Percentiles rank a stretch among this genome's conserved stretches.
These are phyloP conservation scores for Pyrgilauda ruficollis DNA, from an alignment of 2,113 vertebrate species.

Conservation along the genomic window DNA sequence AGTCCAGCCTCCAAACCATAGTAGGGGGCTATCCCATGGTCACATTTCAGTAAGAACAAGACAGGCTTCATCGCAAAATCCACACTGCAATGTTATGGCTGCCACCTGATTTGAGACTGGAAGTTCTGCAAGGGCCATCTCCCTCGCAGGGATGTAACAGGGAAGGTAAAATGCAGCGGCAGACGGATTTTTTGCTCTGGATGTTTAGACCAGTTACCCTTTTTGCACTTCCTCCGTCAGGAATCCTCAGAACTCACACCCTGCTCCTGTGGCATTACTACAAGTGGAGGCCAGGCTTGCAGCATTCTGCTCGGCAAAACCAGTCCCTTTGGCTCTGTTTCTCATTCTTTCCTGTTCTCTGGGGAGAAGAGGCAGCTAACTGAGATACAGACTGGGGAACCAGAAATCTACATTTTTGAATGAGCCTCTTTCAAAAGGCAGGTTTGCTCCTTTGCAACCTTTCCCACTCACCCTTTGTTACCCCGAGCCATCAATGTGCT, in stretches of 20 bases:
- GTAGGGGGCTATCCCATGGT: rapidly evolving
- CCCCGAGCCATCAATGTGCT: rapidly evolving
- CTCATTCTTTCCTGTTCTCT: neutral
- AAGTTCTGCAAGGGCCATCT: neutral
- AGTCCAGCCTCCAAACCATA: neutral
- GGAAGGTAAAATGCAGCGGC: neutral
- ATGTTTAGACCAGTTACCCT: neutral
- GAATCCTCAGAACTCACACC: neutral
- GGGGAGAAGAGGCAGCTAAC: neutral
- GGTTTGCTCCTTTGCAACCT: neutral
- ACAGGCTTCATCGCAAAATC: rapidly evolving
- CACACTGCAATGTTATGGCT: neutral
- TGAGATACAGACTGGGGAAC: neutral
- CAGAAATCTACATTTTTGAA: neutral
- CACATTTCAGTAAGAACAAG: neutral
- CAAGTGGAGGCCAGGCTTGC: neutral
- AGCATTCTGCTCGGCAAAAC: neutral
- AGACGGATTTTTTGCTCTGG: neutral
- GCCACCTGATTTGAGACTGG: neutral
- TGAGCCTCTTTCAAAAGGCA: neutral
- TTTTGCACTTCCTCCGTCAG: neutral
- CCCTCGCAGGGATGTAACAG: neutral
- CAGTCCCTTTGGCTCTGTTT: neutral
- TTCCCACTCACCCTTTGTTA: neutral
- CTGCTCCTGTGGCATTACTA: neutral